A percentile compares a stretch with the other conserved stretches of the same genome.
phyloP scores from a whole-genome alignment of 1,140 invertebrate genomes.

The Drosophila lini region DNA sequence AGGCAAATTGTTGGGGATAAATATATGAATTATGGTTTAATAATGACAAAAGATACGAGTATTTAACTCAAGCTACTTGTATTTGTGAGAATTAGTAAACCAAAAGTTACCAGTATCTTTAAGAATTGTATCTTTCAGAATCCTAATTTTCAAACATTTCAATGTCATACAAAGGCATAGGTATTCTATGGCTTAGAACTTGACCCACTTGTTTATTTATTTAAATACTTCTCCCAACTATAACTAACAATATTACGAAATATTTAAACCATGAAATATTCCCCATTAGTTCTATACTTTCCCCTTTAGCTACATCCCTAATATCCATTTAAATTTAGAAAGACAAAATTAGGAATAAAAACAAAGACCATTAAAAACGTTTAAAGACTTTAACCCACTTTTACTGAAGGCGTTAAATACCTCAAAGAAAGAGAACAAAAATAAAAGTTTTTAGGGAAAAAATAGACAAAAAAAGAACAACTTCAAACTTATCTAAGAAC shows the following conservation, averaged over 20 bases:
- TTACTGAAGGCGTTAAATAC: conserved; percentile 32
- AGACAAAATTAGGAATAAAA: conserved; percentile 1
- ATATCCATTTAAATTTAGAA: conserved; percentile 16
- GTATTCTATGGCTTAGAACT: background rate
- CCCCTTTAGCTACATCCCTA: background rate
- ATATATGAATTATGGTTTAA: background rate
- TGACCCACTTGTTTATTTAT: background rate
- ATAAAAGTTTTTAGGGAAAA: conserved; percentile 17
- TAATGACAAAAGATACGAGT: background rate
- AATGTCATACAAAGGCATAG: no score
- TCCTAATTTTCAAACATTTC: no score
- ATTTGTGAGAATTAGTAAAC: no score
- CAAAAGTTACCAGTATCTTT: no score
- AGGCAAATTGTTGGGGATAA: conserved; percentile 4
- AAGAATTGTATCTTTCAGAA: background rate
- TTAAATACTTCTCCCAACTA: background rate
- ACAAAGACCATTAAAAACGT: conserved; percentile 8
- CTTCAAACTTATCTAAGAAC: conserved; percentile 37
- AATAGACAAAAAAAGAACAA: background rate
- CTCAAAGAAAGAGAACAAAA: conserved; percentile 14
- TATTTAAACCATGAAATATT: background rate
- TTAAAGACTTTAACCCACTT: conserved; percentile 58
- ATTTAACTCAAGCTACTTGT: no score
- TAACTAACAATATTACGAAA: background rate
- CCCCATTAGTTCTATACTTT: background rate